Base-by-base conservation (phyloP, 92 coral and sea anemone species). In the Actinostola sp. region DNA sequence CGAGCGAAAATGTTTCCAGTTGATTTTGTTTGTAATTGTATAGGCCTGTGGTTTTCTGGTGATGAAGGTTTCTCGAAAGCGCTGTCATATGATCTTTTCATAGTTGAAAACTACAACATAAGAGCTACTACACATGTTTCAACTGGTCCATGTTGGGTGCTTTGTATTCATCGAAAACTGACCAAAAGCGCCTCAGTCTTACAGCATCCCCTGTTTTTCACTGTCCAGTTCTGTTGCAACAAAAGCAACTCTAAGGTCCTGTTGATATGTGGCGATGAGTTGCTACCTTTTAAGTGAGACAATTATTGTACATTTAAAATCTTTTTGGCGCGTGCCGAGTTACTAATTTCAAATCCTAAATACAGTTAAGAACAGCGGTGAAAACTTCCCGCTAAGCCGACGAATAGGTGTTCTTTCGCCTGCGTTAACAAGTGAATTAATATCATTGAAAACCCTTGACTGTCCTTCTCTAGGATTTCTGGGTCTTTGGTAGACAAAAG, bases 1-100 rank as follows among this genome's bases (percentile, higher is more conserved):
- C 21, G 31, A 7, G 23, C 12, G 26, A 42, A 64, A 39, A 39
- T 39, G 70, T 39, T 14, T 39, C 61, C 15, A 29, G 16, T 29
- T 68, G 50, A 16, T 26, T 32, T 71, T 71, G 65, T 71, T 55
- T 71, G 77, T 28, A 71, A 71, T 58, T 55, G 54, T 71, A 55
- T 71, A 58, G 53, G 41, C 60, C 59, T 75, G 81, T 52, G 81
- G 81, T 75, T 49, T 63, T 51, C 3, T 34, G 43, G 81, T 75
- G 81, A 75, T 75, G 81, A 75, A 75, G 81, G 60, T 75, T 75
- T 63, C 44, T 58, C 72, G 72, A 75, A 75, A 75, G 56, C 81
- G 33, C 42, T 63, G 63, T 28, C 81, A 75, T 61, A 66, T 63
- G 72, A 64, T 57, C 81, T 41, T 44, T 75, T 75, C 71, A 75